These are phyloP conservation scores for Congeria kusceri DNA, from an alignment of 2,888 invertebrate species.

Conservation along the genomic window DNA sequence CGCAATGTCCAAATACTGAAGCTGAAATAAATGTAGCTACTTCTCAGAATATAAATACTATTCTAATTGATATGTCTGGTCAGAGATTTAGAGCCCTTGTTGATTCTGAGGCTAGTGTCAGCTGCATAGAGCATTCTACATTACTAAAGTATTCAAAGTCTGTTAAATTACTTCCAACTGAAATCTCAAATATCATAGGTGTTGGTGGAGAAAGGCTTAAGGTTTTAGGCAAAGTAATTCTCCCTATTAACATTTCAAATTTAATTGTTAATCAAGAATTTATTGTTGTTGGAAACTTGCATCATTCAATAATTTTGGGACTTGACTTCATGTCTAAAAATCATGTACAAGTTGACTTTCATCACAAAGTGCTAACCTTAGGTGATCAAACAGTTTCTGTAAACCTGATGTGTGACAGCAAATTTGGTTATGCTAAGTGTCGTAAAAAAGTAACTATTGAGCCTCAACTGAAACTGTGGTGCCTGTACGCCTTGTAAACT, in stretches of 20 bases:
- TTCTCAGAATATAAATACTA: slow-evolving; percentile 21
- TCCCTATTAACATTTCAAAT: slow-evolving; percentile 1
- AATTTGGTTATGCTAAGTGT: slow-evolving; percentile 8
- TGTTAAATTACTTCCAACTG: background rate
- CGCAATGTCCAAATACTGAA: background rate
- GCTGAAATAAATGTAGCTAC: background rate
- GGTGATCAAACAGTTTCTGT: background rate
- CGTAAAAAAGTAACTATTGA: background rate
- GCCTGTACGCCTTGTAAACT: background rate
- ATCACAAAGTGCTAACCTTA: background rate
- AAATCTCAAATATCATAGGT: slow-evolving; percentile 5
- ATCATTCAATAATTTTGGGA: slow-evolving; percentile 5
- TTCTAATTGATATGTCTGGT: slow-evolving; percentile 14
- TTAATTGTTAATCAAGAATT: slow-evolving; percentile 2
- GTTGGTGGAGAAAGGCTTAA: slow-evolving; percentile 8
- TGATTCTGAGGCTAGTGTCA: slow-evolving; percentile 29
- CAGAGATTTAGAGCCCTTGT: slow-evolving; percentile 9
- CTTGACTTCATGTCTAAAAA: slow-evolving; percentile 6
- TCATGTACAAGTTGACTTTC: slow-evolving; percentile 4
- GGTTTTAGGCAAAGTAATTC: background rate
- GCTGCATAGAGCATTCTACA: background rate
- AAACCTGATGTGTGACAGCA: background rate
- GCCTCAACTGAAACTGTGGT: slow-evolving; percentile 2
- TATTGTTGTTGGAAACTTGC: background rate
- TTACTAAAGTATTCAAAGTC: background rate